These are phyloP conservation scores for Drosophila lacertosa DNA, from an alignment of 1,140 invertebrate species.

Conservation along the genomic window DNA sequence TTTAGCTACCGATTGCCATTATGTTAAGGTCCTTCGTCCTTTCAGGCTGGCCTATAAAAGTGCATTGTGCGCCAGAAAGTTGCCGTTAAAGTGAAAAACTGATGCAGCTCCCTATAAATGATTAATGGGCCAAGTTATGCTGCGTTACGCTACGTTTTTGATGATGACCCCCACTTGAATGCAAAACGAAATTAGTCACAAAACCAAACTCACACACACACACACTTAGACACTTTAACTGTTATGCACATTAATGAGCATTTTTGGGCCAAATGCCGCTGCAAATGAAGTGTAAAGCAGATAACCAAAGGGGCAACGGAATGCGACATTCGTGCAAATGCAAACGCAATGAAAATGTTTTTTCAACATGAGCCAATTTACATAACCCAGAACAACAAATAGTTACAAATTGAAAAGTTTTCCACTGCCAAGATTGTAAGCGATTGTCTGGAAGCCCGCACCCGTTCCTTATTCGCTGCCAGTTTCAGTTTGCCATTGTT, in stretches of 20 bases:
- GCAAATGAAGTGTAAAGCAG: slow-evolving; percentile 76
- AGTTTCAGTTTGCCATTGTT: slow-evolving; percentile 62
- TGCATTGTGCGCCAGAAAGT: slow-evolving; percentile 62
- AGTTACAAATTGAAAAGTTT: slow-evolving; percentile 82
- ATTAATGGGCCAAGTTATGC: slow-evolving; percentile 73
- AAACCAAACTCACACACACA: neutral
- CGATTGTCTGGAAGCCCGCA: slow-evolving; percentile 58
- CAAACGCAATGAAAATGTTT: slow-evolving; percentile 60
- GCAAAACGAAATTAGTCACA: slow-evolving; percentile 68
- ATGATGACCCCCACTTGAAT: slow-evolving; percentile 41
- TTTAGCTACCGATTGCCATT: slow-evolving; percentile 53
- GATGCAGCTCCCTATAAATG: slow-evolving; percentile 70
- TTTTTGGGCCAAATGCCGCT: slow-evolving; percentile 65
- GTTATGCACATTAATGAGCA: slow-evolving; percentile 67
- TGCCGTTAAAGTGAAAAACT: slow-evolving; percentile 44
- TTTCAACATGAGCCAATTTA: slow-evolving; percentile 71
- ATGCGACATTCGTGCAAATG: slow-evolving; percentile 17
- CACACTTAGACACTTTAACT: slow-evolving; percentile 16
- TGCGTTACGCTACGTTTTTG: slow-evolving; percentile 48
- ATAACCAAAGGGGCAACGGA: slow-evolving; percentile 27
- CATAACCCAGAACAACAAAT: slow-evolving; percentile 81
- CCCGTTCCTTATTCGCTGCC: neutral
- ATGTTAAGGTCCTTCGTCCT: slow-evolving; percentile 36
- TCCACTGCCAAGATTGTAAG: slow-evolving; percentile 79
- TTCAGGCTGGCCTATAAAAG: slow-evolving; percentile 41